Percentiles rank a stretch among this genome's conserved stretches.
phyloP scores from a whole-genome alignment of 2,797 vertebrate species.

The Atherinosoma microstoma region DNA sequence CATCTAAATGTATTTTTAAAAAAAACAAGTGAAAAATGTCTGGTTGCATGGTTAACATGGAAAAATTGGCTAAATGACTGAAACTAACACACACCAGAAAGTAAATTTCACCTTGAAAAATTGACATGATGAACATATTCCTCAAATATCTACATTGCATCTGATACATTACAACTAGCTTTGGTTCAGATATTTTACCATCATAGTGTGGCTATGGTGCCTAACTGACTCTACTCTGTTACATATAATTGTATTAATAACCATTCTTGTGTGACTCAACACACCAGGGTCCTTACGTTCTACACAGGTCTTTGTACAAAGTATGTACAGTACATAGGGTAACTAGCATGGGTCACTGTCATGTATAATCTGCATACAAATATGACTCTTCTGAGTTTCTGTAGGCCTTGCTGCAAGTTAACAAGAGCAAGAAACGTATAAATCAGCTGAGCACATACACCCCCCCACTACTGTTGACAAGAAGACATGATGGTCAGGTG shows the following conservation, averaged over 20 bases:
- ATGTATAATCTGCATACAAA: slow-evolving; percentile 29
- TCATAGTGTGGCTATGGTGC: slow-evolving; percentile 34
- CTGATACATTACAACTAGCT: no score
- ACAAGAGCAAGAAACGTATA: slow-evolving; percentile 13
- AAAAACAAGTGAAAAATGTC: slow-evolving; percentile 42
- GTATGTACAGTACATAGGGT: background rate
- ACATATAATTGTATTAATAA: slow-evolving; percentile 37
- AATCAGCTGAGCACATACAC: slow-evolving; percentile 10
- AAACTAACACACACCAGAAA: no score
- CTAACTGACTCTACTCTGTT: slow-evolving; percentile 41
- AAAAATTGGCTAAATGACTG: no score
- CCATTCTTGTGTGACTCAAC: slow-evolving; percentile 25
- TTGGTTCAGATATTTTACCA: no score
- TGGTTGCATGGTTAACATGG: no score
- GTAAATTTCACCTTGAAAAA: no score
- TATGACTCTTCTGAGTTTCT: slow-evolving; percentile 6
- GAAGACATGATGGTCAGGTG: background rate
- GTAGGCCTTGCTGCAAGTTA: slow-evolving; percentile 33
- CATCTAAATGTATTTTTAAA: slow-evolving; percentile 13
- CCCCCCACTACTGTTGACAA: no score
- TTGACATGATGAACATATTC: no score
- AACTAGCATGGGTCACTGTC: slow-evolving; percentile 2
- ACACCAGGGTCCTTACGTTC: slow-evolving; percentile 6
- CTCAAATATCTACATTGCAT: no score
- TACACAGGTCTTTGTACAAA: background rate